Base-by-base conservation (phyloP, 2,113 vertebrate species). In the Perca fluviatilis region DNA sequence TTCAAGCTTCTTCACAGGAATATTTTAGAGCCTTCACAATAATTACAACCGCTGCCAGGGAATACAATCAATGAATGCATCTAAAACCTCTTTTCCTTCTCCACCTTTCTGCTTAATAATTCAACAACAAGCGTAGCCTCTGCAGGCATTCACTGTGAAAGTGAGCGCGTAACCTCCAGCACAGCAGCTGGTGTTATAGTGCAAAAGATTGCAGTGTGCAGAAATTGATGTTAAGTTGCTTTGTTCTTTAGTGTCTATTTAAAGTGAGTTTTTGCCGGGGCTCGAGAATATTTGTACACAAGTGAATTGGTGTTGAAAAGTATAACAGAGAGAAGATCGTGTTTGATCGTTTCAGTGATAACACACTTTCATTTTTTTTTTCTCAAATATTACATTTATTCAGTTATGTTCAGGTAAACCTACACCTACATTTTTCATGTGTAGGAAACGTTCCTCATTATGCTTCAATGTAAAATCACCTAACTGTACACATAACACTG, bases 91-190 rank as follows among this genome's bases (percentile, higher is more conserved):
- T 61, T 25, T 75, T 62, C 27, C 64, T 25, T 75, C 82, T 70
- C 75, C 62, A 64, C 56, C 72, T 47, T 9, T 77, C 74, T 64
- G 2, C 80, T 94, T 79, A 92, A 93, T 91, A 90, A 91, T 93
- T 93, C 85, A 94, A n/a, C 78, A 83, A 18, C 25, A 54, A 79
- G 60, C 77, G 6, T 79, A 66, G 85, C 80, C 83, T 85, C 76
- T 74, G 63, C 86, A 83, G 86, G 84, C 88, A 76, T 77, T 86
- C 54, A 80, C 89, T 80, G 84, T 85, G 80, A 87, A 86, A 72
- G 79, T 56, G 69, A 83, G 67, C 23, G 40, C 21, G 62, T 86
- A 88, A 89, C 85, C 87, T 87, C 86, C 74, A 87, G 77, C 74
- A 51, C 67, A 79, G 78, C 86, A 87, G 79, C 86, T 77, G 89